These are phyloP conservation scores for Cyclargus thomasi DNA, from an alignment of 1,140 invertebrate genomes.

Conservation along the genomic window DNA sequence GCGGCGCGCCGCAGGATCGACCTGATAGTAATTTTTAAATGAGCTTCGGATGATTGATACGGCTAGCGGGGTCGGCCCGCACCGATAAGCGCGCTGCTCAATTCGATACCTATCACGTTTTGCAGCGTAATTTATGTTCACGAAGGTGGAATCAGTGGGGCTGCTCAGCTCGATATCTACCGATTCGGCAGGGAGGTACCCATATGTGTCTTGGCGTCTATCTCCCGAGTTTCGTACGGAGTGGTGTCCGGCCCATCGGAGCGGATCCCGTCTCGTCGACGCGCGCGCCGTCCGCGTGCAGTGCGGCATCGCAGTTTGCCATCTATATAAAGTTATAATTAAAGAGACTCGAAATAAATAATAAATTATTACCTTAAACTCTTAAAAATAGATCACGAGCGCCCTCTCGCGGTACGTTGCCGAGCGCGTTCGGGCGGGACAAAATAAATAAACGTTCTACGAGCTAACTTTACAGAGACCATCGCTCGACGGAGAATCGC, in stretches of 20 bases:
- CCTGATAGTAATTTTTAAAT: constrained; percentile 43
- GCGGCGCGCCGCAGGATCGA: constrained; percentile 39
- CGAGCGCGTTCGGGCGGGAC: constrained; percentile 70
- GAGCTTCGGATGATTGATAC: constrained; percentile 49
- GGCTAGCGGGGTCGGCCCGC: constrained; percentile 36
- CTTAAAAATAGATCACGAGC: constrained; percentile 75
- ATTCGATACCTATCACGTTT: constrained; percentile 13
- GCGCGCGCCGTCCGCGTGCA: constrained; percentile 64
- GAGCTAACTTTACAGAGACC: constrained; percentile 73
- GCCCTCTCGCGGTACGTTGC: constrained; percentile 71
- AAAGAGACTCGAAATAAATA: constrained; percentile 75
- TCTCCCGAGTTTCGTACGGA: constrained; percentile 37
- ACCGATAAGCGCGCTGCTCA: constrained; percentile 1
- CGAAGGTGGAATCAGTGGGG: neutral
- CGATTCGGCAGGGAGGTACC: neutral
- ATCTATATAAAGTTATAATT: constrained; percentile 68
- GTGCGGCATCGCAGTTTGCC: constrained; percentile 61
- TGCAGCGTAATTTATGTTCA: constrained; percentile 11
- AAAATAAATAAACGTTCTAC: constrained; percentile 73
- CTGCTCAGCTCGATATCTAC: neutral
- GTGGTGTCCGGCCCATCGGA: constrained; percentile 35
- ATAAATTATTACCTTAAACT: constrained; percentile 75
- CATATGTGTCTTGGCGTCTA: constrained; percentile 22
- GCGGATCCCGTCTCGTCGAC: constrained; percentile 63
- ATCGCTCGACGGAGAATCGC: constrained; percentile 71